Conservation (phyloP, 2,888 invertebrate genomes). For the Xestoiulus laeticollis region DNA sequence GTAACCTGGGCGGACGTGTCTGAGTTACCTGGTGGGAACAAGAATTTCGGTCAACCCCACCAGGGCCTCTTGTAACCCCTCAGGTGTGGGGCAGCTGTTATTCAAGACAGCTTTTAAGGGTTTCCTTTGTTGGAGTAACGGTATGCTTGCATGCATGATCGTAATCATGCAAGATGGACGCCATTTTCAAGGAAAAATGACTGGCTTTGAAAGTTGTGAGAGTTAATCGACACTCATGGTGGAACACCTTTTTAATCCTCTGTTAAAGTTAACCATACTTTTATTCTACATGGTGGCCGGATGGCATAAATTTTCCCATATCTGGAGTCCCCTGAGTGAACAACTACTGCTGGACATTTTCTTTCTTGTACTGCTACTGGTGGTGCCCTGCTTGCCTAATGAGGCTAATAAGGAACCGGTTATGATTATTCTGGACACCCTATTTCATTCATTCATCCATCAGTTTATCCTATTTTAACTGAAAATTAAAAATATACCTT, state of each 20-base stretch:
- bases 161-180: background rate
- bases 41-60: background rate
- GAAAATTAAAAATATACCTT: background rate
- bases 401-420: background rate
- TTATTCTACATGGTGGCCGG: background rate
- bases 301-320: background rate
- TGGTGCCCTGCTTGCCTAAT: background rate
- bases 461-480: background rate
- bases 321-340: background rate
- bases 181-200: background rate
- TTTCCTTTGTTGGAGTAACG: background rate
- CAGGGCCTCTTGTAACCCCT: background rate
- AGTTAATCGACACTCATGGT: background rate
- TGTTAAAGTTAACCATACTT: background rate
- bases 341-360: background rate
- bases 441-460: background rate
- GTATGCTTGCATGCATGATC: background rate
- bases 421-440: background rate
- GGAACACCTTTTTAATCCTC: background rate
- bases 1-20: slow-evolving; percentile 13
- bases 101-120: background rate
- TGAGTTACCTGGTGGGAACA: background rate
- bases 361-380: background rate
- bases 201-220: background rate
- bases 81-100: background rate